These are phyloP conservation scores for Babyrousa celebensis DNA, from an alignment of 2,797 vertebrate species.

Conservation along the genomic window DNA sequence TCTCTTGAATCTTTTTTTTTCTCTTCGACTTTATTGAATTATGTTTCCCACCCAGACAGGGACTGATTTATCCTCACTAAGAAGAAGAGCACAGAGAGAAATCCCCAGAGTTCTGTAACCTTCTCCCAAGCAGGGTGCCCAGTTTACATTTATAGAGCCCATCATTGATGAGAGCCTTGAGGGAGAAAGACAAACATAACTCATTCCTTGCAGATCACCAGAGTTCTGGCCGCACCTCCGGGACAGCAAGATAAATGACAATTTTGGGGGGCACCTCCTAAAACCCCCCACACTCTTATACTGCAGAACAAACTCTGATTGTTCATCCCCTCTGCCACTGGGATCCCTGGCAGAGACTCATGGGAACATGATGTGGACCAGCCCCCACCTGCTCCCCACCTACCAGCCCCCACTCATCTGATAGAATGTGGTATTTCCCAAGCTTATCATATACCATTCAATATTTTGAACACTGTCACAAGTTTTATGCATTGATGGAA, in stretches of 20 bases:
- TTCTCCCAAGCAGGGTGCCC: background rate
- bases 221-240: background rate
- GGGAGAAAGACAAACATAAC: constrained; percentile 54
- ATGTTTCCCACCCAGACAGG: background rate
- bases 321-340: background rate
- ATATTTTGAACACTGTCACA: background rate
- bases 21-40: background rate
- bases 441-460: background rate
- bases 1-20: background rate
- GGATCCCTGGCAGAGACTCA: background rate
- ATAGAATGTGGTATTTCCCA: background rate
- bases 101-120: background rate
- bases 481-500: background rate
- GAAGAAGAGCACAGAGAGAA: constrained; percentile 51
- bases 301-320: background rate
- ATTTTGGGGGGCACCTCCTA: background rate
- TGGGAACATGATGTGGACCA: background rate
- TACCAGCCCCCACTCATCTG: background rate
- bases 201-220: background rate
- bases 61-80: constrained; percentile 15
- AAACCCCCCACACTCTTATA: background rate
- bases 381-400: background rate
- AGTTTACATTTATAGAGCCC: background rate
- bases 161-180: background rate
- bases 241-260: constrained; percentile 6